phyloP scores from a whole-genome alignment of 1,140 invertebrate genomes.

The Stegodyphus mimosarum region DNA sequence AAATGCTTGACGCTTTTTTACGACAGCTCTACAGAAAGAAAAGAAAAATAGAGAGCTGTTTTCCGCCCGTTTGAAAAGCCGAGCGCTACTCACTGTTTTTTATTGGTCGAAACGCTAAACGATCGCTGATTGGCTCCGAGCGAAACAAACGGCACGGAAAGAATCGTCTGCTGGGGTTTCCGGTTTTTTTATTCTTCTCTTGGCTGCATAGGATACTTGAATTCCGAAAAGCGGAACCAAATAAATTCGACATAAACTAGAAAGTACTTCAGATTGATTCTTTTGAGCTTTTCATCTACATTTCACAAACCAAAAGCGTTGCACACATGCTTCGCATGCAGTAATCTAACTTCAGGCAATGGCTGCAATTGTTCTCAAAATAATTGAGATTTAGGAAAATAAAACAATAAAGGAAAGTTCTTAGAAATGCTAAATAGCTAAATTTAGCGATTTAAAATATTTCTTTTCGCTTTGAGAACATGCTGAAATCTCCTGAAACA shows the following conservation, averaged over 20 bases:
- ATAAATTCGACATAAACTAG: constrained; percentile 19
- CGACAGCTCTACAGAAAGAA: background rate
- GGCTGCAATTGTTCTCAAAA: too few relatives aligned
- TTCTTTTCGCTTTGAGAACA: too few relatives aligned
- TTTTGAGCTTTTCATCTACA: too few relatives aligned
- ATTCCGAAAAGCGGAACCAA: constrained; percentile 16
- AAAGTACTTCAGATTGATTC: background rate
- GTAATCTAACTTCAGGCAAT: too few relatives aligned
- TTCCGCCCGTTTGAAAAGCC: constrained; percentile 18
- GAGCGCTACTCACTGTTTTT: constrained; percentile 15
- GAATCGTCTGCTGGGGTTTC: constrained; percentile 14
- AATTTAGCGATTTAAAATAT: too few relatives aligned
- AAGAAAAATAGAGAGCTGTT: background rate
- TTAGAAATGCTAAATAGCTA: too few relatives aligned
- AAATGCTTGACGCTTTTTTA: constrained; percentile 2
- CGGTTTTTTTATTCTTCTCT: background rate
- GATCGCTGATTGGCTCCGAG: constrained; percentile 16
- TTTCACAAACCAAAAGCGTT: too few relatives aligned
- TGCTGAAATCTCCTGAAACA: too few relatives aligned
- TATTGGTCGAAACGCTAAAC: constrained; percentile 15
- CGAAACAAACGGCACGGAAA: constrained; percentile 29
- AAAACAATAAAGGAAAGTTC: too few relatives aligned
- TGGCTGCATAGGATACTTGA: background rate
- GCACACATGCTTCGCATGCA: too few relatives aligned
- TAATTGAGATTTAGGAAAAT: too few relatives aligned